A percentile compares a stretch with the other conserved stretches of the same genome.
Conservation (phyloP, 2,888 invertebrate genomes). For the Amiota communis region DNA sequence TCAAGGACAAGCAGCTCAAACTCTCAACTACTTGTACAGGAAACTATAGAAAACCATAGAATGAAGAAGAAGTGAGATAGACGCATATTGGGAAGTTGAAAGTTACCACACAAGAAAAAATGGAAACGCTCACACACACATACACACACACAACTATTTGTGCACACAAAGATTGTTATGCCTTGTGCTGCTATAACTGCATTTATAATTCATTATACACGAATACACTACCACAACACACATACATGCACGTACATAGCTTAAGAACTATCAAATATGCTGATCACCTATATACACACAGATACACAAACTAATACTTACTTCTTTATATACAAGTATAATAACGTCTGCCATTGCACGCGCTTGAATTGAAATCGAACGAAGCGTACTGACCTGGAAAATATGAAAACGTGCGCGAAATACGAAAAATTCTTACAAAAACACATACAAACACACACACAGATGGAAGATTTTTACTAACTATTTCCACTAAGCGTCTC, state of each 20-base stretch:
- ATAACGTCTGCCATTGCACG: constrained; percentile 17
- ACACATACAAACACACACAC: constrained; percentile 14
- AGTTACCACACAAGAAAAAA: background rate
- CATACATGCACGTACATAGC: background rate
- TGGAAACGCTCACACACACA: background rate
- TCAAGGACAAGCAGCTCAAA: constrained; percentile 29
- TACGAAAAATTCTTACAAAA: constrained; percentile 29
- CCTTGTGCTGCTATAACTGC: constrained; percentile 8
- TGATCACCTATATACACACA: too few relatives aligned
- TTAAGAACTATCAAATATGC: background rate
- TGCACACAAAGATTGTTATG: too few relatives aligned
- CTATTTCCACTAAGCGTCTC: too few relatives aligned
- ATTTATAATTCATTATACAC: constrained; percentile 22
- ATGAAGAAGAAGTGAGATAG: background rate
- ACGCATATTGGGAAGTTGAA: background rate
- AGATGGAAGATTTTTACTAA: background rate
- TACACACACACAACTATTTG: too few relatives aligned
- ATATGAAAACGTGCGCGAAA: constrained; percentile 59
- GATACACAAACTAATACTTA: too few relatives aligned
- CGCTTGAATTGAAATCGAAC: constrained; percentile 45
- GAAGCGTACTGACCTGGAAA: constrained; percentile 58
- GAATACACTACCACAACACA: background rate
- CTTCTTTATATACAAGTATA: background rate
- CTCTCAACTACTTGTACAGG: background rate
- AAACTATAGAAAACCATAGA: constrained; percentile 9